phyloP scores from a whole-genome alignment of 1,140 invertebrate genomes.

The Aricia agestis region DNA sequence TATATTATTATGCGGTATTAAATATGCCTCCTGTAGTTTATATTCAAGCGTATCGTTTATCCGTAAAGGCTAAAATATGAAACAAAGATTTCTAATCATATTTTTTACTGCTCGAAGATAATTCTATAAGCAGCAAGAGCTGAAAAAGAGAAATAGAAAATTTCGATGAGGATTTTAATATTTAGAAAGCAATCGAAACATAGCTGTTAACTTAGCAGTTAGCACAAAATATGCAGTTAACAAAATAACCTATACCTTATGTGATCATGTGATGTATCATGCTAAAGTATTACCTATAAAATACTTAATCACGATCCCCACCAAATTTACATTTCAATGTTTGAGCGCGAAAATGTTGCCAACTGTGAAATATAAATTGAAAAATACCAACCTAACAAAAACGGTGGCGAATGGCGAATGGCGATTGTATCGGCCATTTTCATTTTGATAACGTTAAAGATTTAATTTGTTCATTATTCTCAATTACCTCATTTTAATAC shows the following conservation, averaged over 20 bases:
- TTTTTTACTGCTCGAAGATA: too few species aligned
- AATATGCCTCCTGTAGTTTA: not conserved
- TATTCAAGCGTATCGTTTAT: not conserved
- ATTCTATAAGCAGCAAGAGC: too few species aligned
- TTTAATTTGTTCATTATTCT: constrained; percentile 8
- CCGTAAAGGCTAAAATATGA: too few species aligned
- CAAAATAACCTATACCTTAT: not conserved
- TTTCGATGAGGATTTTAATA: too few species aligned
- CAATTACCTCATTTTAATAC: not conserved
- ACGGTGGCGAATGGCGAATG: too few species aligned
- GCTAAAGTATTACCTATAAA: not conserved
- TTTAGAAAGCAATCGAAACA: too few species aligned
- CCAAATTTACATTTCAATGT: constrained; percentile 1
- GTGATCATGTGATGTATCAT: not conserved
- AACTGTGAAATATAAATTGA: not conserved
- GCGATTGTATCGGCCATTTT: not conserved
- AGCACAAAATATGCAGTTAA: too few species aligned
- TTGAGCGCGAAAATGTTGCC: not conserved
- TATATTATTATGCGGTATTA: not conserved
- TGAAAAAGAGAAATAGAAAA: too few species aligned
- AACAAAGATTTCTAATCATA: too few species aligned
- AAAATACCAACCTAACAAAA: not conserved
- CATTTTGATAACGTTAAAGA: not conserved
- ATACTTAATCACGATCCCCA: not conserved
- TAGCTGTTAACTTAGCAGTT: too few species aligned